These are phyloP conservation scores for Tetranychus cinnabarinus DNA, from an alignment of 1,140 invertebrate species.

Conservation along the genomic window DNA sequence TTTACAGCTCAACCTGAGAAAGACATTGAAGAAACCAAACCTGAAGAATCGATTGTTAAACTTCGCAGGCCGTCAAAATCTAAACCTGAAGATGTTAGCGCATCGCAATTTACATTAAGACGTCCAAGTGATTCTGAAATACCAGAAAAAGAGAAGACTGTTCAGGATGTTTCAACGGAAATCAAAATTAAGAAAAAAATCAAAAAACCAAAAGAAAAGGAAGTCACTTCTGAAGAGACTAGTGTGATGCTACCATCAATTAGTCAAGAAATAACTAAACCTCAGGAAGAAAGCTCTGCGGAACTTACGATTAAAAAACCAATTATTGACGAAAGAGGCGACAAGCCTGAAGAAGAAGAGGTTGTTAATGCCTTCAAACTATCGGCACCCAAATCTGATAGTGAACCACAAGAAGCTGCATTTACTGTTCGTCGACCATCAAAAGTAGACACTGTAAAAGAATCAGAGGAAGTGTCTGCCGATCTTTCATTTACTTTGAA, in stretches of 20 bases:
- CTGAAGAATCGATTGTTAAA: background rate
- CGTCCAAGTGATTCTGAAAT: background rate
- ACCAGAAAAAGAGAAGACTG: constrained; percentile 1
- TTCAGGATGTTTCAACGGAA: constrained; percentile 9
- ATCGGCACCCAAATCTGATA: background rate
- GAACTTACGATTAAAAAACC: background rate
- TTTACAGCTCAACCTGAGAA: background rate
- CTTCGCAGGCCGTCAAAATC: background rate
- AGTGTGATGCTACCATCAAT: background rate
- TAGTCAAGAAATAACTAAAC: background rate
- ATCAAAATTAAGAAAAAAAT: constrained; percentile 9
- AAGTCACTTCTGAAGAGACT: background rate
- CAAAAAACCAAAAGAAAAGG: background rate
- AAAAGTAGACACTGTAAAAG: background rate
- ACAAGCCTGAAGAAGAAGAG: background rate
- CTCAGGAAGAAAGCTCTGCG: background rate
- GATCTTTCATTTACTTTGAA: background rate
- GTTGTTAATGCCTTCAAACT: background rate
- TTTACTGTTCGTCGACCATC: background rate
- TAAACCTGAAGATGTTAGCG: background rate
- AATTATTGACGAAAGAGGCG: too few relatives aligned
- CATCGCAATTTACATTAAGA: background rate
- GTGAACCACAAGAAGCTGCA: background rate
- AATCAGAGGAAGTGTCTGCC: background rate
- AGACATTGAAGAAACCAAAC: background rate